Evolutionary conservation across 2,888 invertebrate species (phyloP), one percentile per base, ranked within the genome.

Genomic region (Peribatodes rhomboidaria): DNA sequence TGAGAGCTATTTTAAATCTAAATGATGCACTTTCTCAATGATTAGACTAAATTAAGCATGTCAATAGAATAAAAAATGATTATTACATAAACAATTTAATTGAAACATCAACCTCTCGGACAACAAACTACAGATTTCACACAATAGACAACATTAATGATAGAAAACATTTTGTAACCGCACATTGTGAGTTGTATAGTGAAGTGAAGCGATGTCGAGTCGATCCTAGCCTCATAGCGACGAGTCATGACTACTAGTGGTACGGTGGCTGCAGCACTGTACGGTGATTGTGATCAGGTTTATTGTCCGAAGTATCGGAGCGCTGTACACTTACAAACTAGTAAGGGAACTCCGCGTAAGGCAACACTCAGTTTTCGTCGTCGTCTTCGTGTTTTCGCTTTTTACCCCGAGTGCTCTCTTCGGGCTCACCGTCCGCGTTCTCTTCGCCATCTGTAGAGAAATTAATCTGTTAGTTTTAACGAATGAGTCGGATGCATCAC

Each of bases 381-480:
- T 92, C 93, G 44, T 94, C 94, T 75, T 94, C 94, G 68, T 94
- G 94, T 92, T 94, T 94, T 83, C 94, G 93, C 77, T 94, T 94
- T 85, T 94, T 94, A 85, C 94, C 94, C 77, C 94, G 90, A 81
- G 94, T 94, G 79, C 94, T 93, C 77, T 94, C 92, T 79, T 94
- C 92, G 33, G 89, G 90, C 69, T 80, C 85, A 42, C 84, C 89
- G 73, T 87, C 88, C 41, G 87, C 86, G 64, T 86, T 85, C 31
- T 86, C 85, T 4, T 86, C 88, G 35, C 92, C 92, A 72, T 92
- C 94, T 93, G 83, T 65, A 66, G 57, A 42, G 37, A 35, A 50
- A 14, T 16, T 22, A n/a, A n/a, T 18, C 1, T 22, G n/a, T 46
- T 22, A 33, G n/a, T 16, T 11, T 16, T 10, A 2, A 49, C 6